Conservation (phyloP, 2,888 invertebrate species). For the Papilio protenor region DNA sequence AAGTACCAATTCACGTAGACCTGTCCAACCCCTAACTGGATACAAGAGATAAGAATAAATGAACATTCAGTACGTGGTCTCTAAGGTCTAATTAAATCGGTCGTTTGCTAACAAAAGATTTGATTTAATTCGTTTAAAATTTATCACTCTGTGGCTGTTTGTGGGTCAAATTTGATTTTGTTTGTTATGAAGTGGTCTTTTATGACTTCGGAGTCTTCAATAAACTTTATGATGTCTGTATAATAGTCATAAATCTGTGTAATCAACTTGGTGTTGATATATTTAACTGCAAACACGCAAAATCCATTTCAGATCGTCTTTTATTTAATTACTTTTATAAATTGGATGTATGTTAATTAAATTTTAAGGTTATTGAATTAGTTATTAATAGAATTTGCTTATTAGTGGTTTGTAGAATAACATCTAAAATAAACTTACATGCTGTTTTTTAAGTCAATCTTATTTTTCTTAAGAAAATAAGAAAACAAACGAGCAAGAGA, state of each 20-base stretch:
- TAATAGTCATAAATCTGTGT: slow-evolving; percentile 63
- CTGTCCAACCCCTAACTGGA: slow-evolving; percentile 45
- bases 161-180: slow-evolving; percentile 72
- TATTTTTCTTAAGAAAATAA: too few relatives aligned
- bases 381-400: not conserved
- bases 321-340: slow-evolving; percentile 17
- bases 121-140: slow-evolving; percentile 79
- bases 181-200: slow-evolving; percentile 72
- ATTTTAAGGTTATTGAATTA: slow-evolving; percentile 16
- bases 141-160: slow-evolving; percentile 69
- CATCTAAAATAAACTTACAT: not conserved
- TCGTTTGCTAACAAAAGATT: slow-evolving; percentile 57
- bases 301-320: slow-evolving; percentile 43
- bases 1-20: slow-evolving; percentile 55
- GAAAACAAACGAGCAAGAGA: too few relatives aligned
- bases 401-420: not conserved
- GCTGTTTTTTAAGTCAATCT: too few relatives aligned
- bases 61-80: slow-evolving; percentile 46
- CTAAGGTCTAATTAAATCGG: slow-evolving; percentile 52
- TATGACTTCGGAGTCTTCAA: slow-evolving; percentile 63
- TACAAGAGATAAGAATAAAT: slow-evolving; percentile 32
- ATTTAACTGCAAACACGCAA: slow-evolving; percentile 45
- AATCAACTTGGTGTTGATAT: slow-evolving; percentile 49
- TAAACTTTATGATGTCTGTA: slow-evolving; percentile 68
- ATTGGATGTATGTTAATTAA: slow-evolving; percentile 19